These are phyloP conservation scores for Hirtodrosophila alboralis DNA, from an alignment of 2,888 invertebrate genomes.

Conservation along the genomic window DNA sequence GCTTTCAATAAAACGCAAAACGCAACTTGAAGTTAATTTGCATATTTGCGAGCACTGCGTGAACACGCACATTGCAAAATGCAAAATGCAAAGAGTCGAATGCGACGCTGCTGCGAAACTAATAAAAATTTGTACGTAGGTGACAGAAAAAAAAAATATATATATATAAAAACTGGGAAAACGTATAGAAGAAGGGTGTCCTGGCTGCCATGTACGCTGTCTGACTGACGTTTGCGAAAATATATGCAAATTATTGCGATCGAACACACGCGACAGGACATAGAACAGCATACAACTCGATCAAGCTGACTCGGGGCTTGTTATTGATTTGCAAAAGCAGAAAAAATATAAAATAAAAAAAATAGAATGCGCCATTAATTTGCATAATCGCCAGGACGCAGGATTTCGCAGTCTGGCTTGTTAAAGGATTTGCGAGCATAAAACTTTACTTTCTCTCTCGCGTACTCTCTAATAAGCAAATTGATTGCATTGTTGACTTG, in stretches of 20 bases:
- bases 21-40: slow-evolving; percentile 74
- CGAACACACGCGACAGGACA: slow-evolving; percentile 24
- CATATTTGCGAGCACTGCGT: slow-evolving; percentile 59
- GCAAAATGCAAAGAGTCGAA: slow-evolving; percentile 54
- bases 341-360: neutral
- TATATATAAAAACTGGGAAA: too few species aligned
- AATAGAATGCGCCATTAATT: slow-evolving; percentile 57
- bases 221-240: slow-evolving; percentile 42
- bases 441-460: slow-evolving; percentile 58
- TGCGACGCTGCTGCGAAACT: slow-evolving; percentile 54
- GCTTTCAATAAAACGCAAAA: slow-evolving; percentile 63
- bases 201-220: neutral
- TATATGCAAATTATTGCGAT: slow-evolving; percentile 67
- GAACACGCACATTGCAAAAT: slow-evolving; percentile 47
- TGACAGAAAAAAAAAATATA: slow-evolving; percentile 50
- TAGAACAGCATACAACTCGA: slow-evolving; percentile 18
- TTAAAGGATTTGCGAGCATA: slow-evolving; percentile 69
- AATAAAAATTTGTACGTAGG: slow-evolving; percentile 70
- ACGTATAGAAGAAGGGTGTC: slow-evolving; percentile 15
- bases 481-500: slow-evolving; percentile 73
- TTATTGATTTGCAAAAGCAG: slow-evolving; percentile 54
- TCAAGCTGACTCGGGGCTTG: slow-evolving; percentile 50
- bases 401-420: slow-evolving; percentile 55
- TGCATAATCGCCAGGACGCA: slow-evolving; percentile 65
- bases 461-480: slow-evolving; percentile 52